Evolutionary conservation across 1,140 invertebrate species (phyloP).

Genomic region (Paracyclopina nana): DNA sequence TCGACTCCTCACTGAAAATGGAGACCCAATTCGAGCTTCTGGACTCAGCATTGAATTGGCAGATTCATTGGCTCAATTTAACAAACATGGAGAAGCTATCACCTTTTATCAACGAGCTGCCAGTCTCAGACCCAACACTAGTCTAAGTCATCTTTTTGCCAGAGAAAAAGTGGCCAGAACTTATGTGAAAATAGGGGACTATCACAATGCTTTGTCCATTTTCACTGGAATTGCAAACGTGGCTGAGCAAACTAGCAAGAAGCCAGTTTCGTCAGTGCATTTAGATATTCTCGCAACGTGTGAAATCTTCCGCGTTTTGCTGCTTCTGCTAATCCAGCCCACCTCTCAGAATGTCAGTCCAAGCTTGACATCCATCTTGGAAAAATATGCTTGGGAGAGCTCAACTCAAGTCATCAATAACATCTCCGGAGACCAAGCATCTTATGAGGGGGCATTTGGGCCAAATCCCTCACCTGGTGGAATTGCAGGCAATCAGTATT

Average conservation of each 20-base stretch:
- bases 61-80: not conserved
- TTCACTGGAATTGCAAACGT: not conserved
- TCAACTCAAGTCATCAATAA: no score
- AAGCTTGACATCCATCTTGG: not conserved
- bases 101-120: not conserved
- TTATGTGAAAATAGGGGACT: not conserved
- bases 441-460: no score
- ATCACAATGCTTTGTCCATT: not conserved
- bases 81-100: not conserved
- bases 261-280: not conserved
- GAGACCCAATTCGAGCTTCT: not conserved
- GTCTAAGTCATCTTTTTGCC: not conserved
- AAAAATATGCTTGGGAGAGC: constrained; percentile 1
- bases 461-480: no score
- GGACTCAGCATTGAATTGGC: not conserved
- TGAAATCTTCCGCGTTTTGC: not conserved
- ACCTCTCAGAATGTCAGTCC: not conserved
- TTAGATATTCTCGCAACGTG: constrained; percentile 1
- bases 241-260: not conserved
- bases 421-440: no score
- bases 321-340: not conserved
- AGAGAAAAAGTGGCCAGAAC: not conserved
- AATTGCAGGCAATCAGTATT: no score
- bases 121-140: not conserved
- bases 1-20: not conserved